phyloP scores from a whole-genome alignment of 2,797 vertebrate species.

The Todus mexicanus region DNA sequence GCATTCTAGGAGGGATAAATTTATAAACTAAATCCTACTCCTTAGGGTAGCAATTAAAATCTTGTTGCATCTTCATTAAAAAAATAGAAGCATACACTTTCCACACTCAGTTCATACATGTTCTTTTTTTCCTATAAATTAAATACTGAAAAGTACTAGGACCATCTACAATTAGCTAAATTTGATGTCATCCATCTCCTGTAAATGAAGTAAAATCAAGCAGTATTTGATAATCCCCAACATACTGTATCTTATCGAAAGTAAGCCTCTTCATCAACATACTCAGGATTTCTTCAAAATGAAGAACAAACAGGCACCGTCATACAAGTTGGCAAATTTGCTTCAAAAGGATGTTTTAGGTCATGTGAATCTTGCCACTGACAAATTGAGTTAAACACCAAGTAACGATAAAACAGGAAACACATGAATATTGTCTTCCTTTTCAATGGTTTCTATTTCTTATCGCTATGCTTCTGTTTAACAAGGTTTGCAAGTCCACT shows the following conservation, averaged over 20 bases:
- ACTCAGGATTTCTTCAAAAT: not conserved
- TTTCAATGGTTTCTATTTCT: constrained; percentile 8
- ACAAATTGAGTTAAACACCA: constrained; percentile 10
- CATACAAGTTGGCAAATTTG: not conserved
- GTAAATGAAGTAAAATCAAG: not conserved
- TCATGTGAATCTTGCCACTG: constrained; percentile 37
- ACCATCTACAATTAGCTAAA: not conserved
- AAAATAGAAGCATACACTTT: not conserved
- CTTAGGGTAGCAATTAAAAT: not conserved
- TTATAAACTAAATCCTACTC: not conserved
- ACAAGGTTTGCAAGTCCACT: not conserved
- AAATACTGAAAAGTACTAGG: not conserved
- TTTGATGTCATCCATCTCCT: not conserved
- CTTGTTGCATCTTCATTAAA: not conserved
- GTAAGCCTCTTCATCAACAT: not conserved
- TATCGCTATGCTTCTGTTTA: not conserved
- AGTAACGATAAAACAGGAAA: constrained; percentile 42
- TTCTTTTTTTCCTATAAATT: not conserved
- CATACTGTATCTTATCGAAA: not conserved
- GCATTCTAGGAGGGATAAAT: not conserved
- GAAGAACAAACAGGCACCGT: not conserved
- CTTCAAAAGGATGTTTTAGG: constrained; percentile 25
- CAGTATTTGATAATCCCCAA: not conserved
- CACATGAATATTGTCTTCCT: constrained; percentile 32
- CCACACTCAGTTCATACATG: not conserved